phyloP scores from a whole-genome alignment of 2,888 invertebrate genomes.

The Bellardia bayeri region DNA sequence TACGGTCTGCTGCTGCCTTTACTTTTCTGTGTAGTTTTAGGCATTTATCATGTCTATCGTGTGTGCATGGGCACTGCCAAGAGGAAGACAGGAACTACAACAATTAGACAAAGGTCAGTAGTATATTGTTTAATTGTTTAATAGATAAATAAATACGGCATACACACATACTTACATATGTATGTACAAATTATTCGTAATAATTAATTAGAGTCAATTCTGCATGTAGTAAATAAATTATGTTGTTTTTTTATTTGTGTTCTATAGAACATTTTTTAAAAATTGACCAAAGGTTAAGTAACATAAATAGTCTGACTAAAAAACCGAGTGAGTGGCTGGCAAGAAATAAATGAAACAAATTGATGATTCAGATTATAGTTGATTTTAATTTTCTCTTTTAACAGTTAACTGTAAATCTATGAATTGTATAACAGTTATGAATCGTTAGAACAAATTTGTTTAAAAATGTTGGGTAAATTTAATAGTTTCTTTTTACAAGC shows the following conservation, averaged over 20 bases:
- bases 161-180: conserved; percentile 48
- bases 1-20: conserved; percentile 88
- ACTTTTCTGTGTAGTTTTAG: conserved; percentile 87
- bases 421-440: too few species aligned
- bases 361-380: conserved; percentile 48
- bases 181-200: conserved; percentile 62
- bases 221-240: not conserved
- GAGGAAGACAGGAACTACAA: conserved; percentile 81
- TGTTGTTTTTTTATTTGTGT: not conserved
- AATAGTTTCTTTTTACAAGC: too few species aligned
- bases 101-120: conserved; percentile 82
- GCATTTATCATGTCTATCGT: conserved; percentile 89
- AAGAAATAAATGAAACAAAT: not conserved
- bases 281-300: conserved; percentile 67
- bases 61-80: conserved; percentile 87
- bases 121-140: not conserved
- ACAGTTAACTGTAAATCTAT: too few species aligned
- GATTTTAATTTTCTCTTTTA: not conserved
- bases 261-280: conserved; percentile 28
- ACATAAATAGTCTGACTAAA: conserved; percentile 36
- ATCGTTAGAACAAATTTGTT: too few species aligned
- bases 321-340: not conserved
- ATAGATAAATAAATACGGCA: not conserved
- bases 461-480: too few species aligned
- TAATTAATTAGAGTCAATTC: conserved; percentile 49